Percentiles rank a stretch among this genome's conserved stretches.
Conservation (phyloP, 2,888 invertebrate genomes). For the Eilema caniola region DNA sequence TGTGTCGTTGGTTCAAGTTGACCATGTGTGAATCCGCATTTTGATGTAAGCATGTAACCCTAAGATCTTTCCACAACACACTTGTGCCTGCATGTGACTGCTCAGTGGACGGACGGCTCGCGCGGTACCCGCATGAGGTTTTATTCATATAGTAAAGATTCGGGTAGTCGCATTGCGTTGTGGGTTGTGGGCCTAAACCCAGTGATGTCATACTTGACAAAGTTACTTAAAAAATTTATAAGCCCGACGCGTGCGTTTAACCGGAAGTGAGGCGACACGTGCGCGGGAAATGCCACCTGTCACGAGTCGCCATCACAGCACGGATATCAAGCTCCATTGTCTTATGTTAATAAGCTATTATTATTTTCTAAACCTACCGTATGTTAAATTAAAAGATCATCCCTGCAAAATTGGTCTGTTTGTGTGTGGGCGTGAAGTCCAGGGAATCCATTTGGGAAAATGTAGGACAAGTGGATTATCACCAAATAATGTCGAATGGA, state of each 20-base stretch:
- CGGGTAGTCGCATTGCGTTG: background rate
- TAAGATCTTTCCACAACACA: no score
- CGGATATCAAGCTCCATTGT: conserved; percentile 40
- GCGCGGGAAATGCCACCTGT: conserved; percentile 40
- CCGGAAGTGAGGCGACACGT: conserved; percentile 40
- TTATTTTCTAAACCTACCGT: conserved; percentile 6
- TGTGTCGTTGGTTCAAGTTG: no score
- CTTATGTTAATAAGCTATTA: conserved; percentile 13
- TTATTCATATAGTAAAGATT: no score
- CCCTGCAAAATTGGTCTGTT: background rate
- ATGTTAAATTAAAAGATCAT: background rate
- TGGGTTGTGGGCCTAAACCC: background rate
- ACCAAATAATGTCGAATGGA: no score
- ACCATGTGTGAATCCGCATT: background rate
- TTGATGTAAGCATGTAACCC: no score
- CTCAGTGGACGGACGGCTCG: no score
- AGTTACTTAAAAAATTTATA: conserved; percentile 33
- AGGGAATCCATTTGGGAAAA: background rate
- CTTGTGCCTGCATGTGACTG: no score
- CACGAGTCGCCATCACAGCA: conserved; percentile 11
- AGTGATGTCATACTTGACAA: background rate
- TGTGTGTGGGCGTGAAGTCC: background rate
- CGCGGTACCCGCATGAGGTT: no score
- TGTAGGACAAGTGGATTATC: no score
- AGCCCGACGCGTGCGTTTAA: conserved; percentile 28